Base-by-base conservation (phyloP, 92 coral and sea anemone genomes). In the Phenganax stokvisi region DNA sequence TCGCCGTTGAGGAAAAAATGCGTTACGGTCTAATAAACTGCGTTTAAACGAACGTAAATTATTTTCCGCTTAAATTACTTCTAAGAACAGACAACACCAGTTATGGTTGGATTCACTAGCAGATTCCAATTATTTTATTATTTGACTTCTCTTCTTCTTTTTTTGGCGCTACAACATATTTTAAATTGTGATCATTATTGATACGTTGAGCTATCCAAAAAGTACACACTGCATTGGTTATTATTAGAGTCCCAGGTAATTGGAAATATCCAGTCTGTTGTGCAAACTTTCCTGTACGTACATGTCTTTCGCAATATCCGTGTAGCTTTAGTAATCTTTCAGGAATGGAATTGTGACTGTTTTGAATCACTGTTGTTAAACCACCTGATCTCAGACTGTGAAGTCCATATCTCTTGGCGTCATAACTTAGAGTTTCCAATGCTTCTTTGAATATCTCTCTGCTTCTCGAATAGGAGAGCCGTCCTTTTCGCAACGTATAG, bases 271-370 rank as follows among this genome's bases (percentile, higher is more conserved):
- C 51, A 84, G 66, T 77, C 87, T 84, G 57, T 65, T 84, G 28
- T 64, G 73, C 17, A 84, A 67, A 75, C 78, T 77, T 81, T 85
- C 88, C 10, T 80, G 71, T 74, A 83, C 74, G 55, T 86, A 86
- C 87, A 83, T 83, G 72, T 83, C 85, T 66, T 84, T 87, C 47
- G 90, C 81, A 53, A 69, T 27, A 62, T 87, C 1, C 47, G n/a
- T n/a, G 89, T 12, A 84, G 53, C 63, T 84, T 87, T 11, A 87
- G 79, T 5, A 83, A 87, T 47, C 87, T 83, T 87, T 87, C 87
- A n/a, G 87, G 20, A 9, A 76, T 59, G 37, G 84, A 83, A 20
- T 68, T 76, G 44, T 72, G 13, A 37, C 72, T 75, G 60, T 77
- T 70, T 30, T 80, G 81, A 10, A 86, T 84, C 25, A 74, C 84